Evolutionary conservation across 2,113 vertebrate genomes (phyloP).

Genomic region (Capreolus pygargus): DNA sequence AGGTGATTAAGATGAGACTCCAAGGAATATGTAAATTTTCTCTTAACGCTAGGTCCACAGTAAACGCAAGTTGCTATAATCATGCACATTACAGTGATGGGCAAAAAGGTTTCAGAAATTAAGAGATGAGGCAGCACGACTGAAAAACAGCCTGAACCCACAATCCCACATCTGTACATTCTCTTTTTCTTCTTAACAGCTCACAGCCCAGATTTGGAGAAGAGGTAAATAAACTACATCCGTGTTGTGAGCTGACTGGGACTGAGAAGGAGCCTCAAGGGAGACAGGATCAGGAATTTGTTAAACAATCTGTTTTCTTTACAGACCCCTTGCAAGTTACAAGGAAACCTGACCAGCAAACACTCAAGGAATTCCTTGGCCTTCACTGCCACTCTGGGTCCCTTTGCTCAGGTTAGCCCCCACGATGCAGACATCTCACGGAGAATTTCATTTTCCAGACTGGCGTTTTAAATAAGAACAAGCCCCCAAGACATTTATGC

Average conservation of each 20-base stretch:
- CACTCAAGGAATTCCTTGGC: conserved; percentile 25
- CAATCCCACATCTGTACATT: not conserved
- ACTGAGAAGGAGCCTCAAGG: not conserved
- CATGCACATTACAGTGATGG: not conserved
- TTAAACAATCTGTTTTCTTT: conserved; percentile 53
- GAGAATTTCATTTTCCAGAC: not conserved
- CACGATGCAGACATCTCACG: not conserved
- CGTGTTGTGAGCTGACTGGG: not conserved
- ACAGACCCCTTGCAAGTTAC: not conserved
- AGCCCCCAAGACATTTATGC: not conserved
- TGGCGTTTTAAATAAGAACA: not conserved
- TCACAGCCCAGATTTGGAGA: not conserved
- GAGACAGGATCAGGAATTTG: not conserved
- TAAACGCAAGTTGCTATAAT: not conserved
- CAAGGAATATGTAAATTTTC: not conserved
- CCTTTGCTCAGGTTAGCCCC: conserved; percentile 27
- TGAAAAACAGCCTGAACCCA: not conserved
- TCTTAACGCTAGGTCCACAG: not conserved
- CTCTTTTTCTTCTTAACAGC: not conserved
- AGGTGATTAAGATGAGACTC: not conserved
- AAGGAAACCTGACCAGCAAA: conserved; percentile 40
- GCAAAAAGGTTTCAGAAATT: not conserved
- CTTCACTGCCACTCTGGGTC: not conserved
- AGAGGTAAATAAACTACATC: not conserved
- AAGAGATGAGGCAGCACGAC: not conserved